Base-by-base conservation (phyloP, 2,888 invertebrate species). In the Tethea ocularis region DNA sequence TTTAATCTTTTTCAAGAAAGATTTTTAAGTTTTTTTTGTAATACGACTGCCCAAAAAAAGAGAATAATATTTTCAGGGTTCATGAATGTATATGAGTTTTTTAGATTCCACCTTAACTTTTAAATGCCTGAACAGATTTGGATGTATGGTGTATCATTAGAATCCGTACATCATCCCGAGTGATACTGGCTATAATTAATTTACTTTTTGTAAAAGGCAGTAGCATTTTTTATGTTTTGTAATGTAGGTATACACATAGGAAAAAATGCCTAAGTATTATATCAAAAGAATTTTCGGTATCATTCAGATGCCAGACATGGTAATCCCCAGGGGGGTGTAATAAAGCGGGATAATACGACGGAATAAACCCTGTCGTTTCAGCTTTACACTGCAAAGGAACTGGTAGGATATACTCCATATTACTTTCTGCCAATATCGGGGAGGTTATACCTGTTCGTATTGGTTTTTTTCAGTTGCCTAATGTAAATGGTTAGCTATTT, bases 251-350 rank as follows among this genome's bases (percentile, higher is more conserved):
- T 6, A 26, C 5, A 26, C 26, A 26, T 26, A 2, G n/a, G 2
- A 13, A 36, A 36, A 38, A 38, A 38, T 13, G 38, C n/a, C n/a
- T 38, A n/a, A n/a, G n/a, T n/a, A 23, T 52, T 2, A 52, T 15
- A 24, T 52, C 26, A 24, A 53, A 7, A 24, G 5, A 29, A 29
- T 20, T 17, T 13, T 33, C 10, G 17, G 24, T 26, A 52, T 17
- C n/a, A 57, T 62, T 64, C 63, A 61, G 61, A 61, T 69, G 63
- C 66, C 79, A 84, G 86, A 82, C 83, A 20, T 75, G 79, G 78
- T 84, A 86, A 87, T 86, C 84, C 80, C 68, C 67, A 61, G 70
- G 71, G 72, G 66, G 71, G 63, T 71, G 82, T 76, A 84, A 87
- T 88, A 88, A 87, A 78, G 63, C 62, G 63, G 67, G 71, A 76